phyloP scores from a whole-genome alignment of 2,797 vertebrate species.

The Gephyroberyx darwinii region DNA sequence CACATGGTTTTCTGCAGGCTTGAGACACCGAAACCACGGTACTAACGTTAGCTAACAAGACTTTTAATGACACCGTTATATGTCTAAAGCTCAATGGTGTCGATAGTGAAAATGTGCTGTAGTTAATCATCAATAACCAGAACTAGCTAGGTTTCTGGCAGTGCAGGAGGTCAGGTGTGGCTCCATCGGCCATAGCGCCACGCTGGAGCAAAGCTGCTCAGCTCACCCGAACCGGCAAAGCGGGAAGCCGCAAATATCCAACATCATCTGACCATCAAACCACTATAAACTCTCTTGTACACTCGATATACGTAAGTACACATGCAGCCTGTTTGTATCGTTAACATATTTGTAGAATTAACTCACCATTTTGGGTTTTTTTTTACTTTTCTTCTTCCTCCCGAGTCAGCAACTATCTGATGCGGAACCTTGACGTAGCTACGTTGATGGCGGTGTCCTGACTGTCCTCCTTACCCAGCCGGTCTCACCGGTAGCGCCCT shows the following conservation, averaged over 20 bases:
- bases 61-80: no score
- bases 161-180: constrained; percentile 16
- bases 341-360: fast-evolving
- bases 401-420: fast-evolving
- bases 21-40: not conserved
- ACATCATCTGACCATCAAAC: constrained; percentile 50
- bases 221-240: not conserved
- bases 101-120: not conserved
- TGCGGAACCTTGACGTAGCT: constrained; percentile 28
- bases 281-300: fast-evolving
- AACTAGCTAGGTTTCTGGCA: not conserved
- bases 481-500: constrained; percentile 41
- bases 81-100: no score
- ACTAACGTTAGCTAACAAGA: no score
- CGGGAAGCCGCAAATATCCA: constrained; percentile 53
- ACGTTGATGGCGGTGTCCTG: no score
- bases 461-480: no score
- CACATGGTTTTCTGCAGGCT: not conserved
- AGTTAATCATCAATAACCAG: not conserved
- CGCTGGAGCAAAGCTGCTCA: constrained; percentile 58
- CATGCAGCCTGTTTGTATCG: fast-evolving
- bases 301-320: fast-evolving
- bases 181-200: constrained; percentile 67
- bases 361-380: constrained; percentile 69
- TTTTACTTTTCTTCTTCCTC: not conserved